Evolutionary conservation across 2,797 vertebrate species (phyloP).

Genomic region (Gobionotothen gibberifrons): DNA sequence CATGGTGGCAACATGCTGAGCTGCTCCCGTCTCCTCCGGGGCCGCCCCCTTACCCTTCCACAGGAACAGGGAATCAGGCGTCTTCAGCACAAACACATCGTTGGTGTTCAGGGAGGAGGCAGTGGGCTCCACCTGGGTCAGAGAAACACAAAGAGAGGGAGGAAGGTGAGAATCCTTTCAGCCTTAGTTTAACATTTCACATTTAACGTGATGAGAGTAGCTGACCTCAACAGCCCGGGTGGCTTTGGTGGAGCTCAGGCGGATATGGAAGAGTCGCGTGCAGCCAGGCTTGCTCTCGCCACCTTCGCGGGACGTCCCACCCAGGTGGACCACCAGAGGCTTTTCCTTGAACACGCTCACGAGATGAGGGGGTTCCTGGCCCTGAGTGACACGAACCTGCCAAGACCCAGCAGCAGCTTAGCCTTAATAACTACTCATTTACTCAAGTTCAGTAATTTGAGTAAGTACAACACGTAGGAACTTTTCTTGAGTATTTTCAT

Average conservation of each 20-base stretch:
- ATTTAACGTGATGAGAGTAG: background rate
- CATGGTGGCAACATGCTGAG: conserved; percentile 66
- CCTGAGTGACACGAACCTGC: conserved; percentile 86
- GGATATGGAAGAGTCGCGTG: conserved; percentile 83
- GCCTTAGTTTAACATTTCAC: background rate
- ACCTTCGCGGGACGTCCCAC: conserved; percentile 77
- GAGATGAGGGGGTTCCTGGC: conserved; percentile 84
- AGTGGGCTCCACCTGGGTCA: conserved; percentile 58
- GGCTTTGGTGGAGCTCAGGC: conserved; percentile 75
- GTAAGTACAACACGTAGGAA: too few relatives aligned
- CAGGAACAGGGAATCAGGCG: conserved; percentile 40
- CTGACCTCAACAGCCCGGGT: conserved; percentile 84
- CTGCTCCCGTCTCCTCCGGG: conserved; percentile 72
- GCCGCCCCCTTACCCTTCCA: conserved; percentile 81
- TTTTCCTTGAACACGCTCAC: conserved; percentile 83
- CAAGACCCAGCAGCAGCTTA: conserved; percentile 17
- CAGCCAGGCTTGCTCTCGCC: conserved; percentile 63
- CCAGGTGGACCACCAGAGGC: conserved; percentile 78
- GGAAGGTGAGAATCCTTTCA: background rate
- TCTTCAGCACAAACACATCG: conserved; percentile 84
- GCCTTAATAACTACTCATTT: background rate
- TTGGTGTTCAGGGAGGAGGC: conserved; percentile 83
- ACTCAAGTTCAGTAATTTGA: too few relatives aligned
- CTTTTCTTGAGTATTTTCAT: too few relatives aligned
- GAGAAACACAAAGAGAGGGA: background rate